Conservation (phyloP, 2,113 vertebrate species). For the Fregata magnificens region DNA sequence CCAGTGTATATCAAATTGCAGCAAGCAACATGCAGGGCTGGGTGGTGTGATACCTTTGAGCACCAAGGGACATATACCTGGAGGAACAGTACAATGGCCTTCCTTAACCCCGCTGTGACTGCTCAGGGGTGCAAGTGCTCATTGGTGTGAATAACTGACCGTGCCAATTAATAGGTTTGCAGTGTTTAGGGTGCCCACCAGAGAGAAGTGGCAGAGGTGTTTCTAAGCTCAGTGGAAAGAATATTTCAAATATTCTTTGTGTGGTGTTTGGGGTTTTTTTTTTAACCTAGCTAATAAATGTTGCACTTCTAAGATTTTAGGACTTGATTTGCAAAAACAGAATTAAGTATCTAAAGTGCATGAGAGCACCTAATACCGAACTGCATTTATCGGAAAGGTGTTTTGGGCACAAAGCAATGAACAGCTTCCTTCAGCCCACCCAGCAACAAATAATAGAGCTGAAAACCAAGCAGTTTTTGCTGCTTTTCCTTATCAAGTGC, state of each 20-base stretch:
- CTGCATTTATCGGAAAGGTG: not conserved
- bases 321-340: not conserved
- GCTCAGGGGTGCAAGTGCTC: not conserved
- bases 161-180: not conserved
- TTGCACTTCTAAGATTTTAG: not conserved
- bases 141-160: not conserved
- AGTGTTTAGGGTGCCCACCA: not conserved
- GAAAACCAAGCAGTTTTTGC: not conserved
- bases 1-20: not conserved
- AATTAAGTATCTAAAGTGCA: not conserved
- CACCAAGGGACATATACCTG: accelerated
- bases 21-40: not conserved
- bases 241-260: not conserved
- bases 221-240: not conserved
- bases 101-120: not conserved
- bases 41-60: not conserved
- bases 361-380: not conserved
- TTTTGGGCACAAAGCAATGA: not conserved
- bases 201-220: not conserved
- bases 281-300: not conserved
- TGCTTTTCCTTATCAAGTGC: not conserved
- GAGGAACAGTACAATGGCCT: not conserved
- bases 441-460: not conserved
- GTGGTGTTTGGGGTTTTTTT: not conserved
- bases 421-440: not conserved